phyloP scores from a whole-genome alignment of 2,113 vertebrate species.

The Lepisosteus oculatus region DNA sequence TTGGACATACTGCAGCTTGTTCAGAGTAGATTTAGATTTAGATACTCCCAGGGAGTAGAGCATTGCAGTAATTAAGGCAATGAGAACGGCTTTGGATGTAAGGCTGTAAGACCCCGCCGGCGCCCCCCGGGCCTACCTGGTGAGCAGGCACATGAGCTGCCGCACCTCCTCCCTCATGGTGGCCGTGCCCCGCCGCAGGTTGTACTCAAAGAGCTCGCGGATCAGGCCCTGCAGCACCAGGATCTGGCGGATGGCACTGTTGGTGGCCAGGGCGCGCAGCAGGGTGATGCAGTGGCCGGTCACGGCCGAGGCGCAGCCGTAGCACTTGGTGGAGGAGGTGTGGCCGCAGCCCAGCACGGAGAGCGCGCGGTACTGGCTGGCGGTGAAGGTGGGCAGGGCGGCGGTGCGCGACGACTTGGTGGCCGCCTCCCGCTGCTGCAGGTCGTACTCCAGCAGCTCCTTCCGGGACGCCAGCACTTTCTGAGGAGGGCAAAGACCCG shows the following conservation, averaged over 20 bases:
- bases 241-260: slow-evolving; percentile 90
- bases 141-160: slow-evolving; percentile 96
- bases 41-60: no score
- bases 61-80: no score
- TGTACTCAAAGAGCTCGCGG: slow-evolving; percentile 95
- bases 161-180: slow-evolving; percentile 93
- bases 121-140: slow-evolving; percentile 65
- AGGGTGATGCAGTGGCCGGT: slow-evolving; percentile 94
- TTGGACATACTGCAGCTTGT: no score
- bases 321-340: slow-evolving; percentile 94
- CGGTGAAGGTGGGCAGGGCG: slow-evolving; percentile 87
- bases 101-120: not conserved
- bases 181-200: slow-evolving; percentile 84
- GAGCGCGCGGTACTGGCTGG: slow-evolving; percentile 92
- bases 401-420: slow-evolving; percentile 85
- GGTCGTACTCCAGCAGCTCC: slow-evolving; percentile 92
- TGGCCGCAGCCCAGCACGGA: slow-evolving; percentile 93
- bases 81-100: not conserved
- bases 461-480: slow-evolving; percentile 99
- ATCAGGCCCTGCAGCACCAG: slow-evolving; percentile 95
- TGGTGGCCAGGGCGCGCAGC: slow-evolving; percentile 91
- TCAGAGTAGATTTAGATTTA: no score
- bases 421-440: slow-evolving; percentile 93
- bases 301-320: slow-evolving; percentile 93
- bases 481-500: slow-evolving; percentile 50